Conservation (phyloP, 1,140 invertebrate genomes). For the Zaprionus camerounensis region DNA sequence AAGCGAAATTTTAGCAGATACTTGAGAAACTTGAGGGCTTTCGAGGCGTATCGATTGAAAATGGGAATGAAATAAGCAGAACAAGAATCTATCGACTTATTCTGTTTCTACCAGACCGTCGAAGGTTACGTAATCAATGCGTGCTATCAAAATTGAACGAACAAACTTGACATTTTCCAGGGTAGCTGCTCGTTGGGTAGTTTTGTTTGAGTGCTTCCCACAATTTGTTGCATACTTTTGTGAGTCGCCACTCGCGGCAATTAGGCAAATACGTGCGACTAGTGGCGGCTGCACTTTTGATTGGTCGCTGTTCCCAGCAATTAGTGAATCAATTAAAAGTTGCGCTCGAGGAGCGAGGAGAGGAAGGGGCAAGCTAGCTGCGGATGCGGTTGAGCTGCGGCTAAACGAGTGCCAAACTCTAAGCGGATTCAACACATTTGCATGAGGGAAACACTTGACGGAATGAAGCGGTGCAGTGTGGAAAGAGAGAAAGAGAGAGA, state of each 20-base stretch:
- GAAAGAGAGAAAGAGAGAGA: no score
- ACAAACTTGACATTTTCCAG: no score
- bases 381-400: not conserved
- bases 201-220: not conserved
- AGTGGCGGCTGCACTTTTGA: constrained; percentile 24
- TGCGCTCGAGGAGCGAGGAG: not conserved
- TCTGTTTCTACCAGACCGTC: no score
- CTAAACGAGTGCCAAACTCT: constrained; percentile 2
- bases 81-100: no score
- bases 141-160: no score
- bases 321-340: constrained; percentile 59
- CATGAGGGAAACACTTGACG: not conserved
- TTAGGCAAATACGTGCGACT: constrained; percentile 10
- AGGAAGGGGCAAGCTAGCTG: not conserved
- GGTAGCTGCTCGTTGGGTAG: no score
- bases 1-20: not conserved
- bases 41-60: not conserved
- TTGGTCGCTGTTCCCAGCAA: constrained; percentile 43
- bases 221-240: constrained; percentile 13
- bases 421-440: constrained; percentile 4
- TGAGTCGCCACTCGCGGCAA: constrained; percentile 7
- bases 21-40: not conserved
- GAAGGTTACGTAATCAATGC: no score
- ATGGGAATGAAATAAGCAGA: no score
- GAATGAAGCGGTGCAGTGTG: not conserved